phyloP scores from a whole-genome alignment of 2,113 vertebrate genomes.

The Crotophaga sulcirostris region DNA sequence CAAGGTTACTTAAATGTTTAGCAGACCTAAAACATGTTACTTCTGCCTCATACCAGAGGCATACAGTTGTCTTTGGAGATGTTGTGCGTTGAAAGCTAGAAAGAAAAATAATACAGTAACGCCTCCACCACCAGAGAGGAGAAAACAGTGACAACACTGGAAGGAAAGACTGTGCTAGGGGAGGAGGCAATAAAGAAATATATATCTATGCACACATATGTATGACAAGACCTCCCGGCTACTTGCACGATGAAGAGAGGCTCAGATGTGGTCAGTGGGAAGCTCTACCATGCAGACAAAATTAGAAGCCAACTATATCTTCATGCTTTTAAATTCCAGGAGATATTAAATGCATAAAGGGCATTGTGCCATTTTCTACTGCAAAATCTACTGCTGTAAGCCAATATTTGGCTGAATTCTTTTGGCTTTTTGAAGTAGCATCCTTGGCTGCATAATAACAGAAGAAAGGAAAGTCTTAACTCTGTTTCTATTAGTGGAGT shows the following conservation, averaged over 20 bases:
- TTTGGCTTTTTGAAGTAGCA: not conserved
- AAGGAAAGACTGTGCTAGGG: not conserved
- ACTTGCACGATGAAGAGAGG: fast-evolving
- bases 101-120: not conserved
- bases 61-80: not conserved
- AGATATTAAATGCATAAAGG: not conserved
- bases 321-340: not conserved
- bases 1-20: not conserved
- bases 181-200: not conserved
- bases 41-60: not conserved
- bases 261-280: not conserved
- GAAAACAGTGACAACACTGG: not conserved
- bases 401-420: not conserved
- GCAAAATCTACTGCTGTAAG: not conserved
- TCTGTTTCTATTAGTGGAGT: not conserved
- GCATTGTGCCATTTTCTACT: not conserved
- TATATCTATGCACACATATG: fast-evolving
- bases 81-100: not conserved
- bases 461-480: not conserved
- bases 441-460: not conserved
- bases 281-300: not conserved
- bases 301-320: not conserved
- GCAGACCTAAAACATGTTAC: not conserved
- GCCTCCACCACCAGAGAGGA: not conserved
- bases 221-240: not conserved